Evolutionary conservation across 2,888 invertebrate species (phyloP), one percentile per base, ranked within the genome.

Genomic region (Ophion obscuratus): DNA sequence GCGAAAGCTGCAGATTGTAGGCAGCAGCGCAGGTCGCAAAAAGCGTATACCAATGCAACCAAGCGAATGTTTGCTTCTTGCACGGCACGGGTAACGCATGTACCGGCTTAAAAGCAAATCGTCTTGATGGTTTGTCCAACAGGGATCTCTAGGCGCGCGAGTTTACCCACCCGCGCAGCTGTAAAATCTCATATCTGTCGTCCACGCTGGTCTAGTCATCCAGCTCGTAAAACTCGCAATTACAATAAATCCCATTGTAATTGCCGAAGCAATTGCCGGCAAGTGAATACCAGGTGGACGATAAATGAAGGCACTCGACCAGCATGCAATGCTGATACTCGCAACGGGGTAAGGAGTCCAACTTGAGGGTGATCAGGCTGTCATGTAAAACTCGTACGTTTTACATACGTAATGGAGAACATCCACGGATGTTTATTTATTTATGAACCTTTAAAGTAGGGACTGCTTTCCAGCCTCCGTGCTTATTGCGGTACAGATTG

Each of bases 211-310:
- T 57, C 31, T 17, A 68, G 75, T 80, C 73, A 76, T 79, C n/a
- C 47, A 85, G 87, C 88, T 87, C 88, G 89, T 89, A 89, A 91
- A 91, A 91, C 84, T 90, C 90, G 91, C 90, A 92, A 92, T 92
- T 92, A 91, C 90, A 89, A 92, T 92, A 92, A 92, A 92, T 92
- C 90, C 91, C 90, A 88, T 87, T 90, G 91, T 88, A 90, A 90
- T 90, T 89, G 89, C 91, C 87, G 87, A 78, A 84, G 90, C 90
- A 90, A 91, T 91, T 91, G 90, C 89, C 88, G 24, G 83, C 78
- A 87, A 89, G 88, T 88, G 89, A 90, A 91, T 89, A 91, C 87
- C 84, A 81, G 81, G 27, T 67, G 84, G 88, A 87, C 90, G 91
- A 91, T 92, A 92, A 92, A 91, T 91, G 91, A 91, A 91, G 89